A percentile compares a stretch with the other conserved stretches of the same genome.
Evolutionary conservation across 2,113 vertebrate genomes (phyloP).

Genomic region (Lophius piscatorius): DNA sequence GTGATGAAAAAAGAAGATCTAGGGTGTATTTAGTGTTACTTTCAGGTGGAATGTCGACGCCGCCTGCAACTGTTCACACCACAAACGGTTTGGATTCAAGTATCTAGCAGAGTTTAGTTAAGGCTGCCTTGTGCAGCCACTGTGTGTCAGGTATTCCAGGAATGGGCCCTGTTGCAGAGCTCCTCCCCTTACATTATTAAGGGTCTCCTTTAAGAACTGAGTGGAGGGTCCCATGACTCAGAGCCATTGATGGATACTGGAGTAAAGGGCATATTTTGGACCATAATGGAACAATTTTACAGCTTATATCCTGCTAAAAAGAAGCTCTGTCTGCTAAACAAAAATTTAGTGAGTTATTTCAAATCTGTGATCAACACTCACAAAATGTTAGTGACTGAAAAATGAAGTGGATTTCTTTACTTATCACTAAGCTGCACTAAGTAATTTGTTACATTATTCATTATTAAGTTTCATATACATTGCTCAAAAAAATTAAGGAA

Average conservation of each 20-base stretch:
- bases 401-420: too few species aligned
- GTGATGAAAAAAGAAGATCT: conserved; percentile 17
- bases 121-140: conserved; percentile 15
- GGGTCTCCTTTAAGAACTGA: conserved; percentile 4
- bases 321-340: too few species aligned
- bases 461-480: too few species aligned
- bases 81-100: conserved; percentile 42
- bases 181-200: conserved; percentile 38
- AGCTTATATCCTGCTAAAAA: too few species aligned
- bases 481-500: too few species aligned
- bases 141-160: conserved; percentile 52
- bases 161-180: conserved; percentile 43
- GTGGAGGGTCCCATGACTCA: conserved; percentile 37
- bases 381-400: too few species aligned
- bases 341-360: too few species aligned
- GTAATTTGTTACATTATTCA: too few species aligned
- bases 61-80: conserved; percentile 1
- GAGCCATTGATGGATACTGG: conserved; percentile 1
- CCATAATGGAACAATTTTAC: too few species aligned
- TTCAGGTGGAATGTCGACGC: conserved; percentile 29
- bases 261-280: too few species aligned
- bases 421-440: too few species aligned
- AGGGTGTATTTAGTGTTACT: conserved; percentile 1
- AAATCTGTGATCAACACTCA: too few species aligned
- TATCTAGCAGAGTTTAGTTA: neutral